A percentile compares a stretch with the other conserved stretches of the same genome.
These are phyloP conservation scores for Achroia grisella DNA, from an alignment of 1,140 invertebrate species.

Conservation along the genomic window DNA sequence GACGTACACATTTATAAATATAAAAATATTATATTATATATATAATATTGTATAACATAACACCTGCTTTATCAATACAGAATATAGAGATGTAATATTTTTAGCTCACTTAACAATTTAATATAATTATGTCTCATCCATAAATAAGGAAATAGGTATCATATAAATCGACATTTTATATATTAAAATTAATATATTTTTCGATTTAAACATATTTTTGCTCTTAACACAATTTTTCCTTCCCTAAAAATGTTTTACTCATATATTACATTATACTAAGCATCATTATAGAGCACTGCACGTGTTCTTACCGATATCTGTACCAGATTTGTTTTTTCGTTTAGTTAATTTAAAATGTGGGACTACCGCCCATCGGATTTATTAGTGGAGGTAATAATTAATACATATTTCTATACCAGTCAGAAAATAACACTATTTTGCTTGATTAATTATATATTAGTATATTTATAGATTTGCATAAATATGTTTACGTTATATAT, in stretches of 20 bases:
- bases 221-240: constrained; percentile 4
- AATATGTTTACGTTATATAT: too few species aligned
- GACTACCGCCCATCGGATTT: constrained; percentile 7
- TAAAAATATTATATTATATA: too few species aligned
- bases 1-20: too few species aligned
- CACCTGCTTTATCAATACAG: not conserved
- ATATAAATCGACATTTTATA: constrained; percentile 1
- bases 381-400: constrained; percentile 15
- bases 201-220: not conserved
- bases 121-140: too few species aligned
- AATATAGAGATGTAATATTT: not conserved
- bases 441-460: too few species aligned
- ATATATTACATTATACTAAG: too few species aligned
- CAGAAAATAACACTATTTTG: too few species aligned
- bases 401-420: too few species aligned
- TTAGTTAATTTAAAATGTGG: constrained; percentile 16
- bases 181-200: constrained; percentile 9
- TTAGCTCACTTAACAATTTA: too few species aligned
- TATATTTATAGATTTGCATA: too few species aligned
- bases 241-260: not conserved
- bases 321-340: constrained; percentile 11
- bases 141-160: constrained; percentile 2
- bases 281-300: too few species aligned
- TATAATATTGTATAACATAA: too few species aligned
- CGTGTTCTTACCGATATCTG: not conserved